Conservation (phyloP, 2,113 vertebrate species). For the Equus quagga region DNA sequence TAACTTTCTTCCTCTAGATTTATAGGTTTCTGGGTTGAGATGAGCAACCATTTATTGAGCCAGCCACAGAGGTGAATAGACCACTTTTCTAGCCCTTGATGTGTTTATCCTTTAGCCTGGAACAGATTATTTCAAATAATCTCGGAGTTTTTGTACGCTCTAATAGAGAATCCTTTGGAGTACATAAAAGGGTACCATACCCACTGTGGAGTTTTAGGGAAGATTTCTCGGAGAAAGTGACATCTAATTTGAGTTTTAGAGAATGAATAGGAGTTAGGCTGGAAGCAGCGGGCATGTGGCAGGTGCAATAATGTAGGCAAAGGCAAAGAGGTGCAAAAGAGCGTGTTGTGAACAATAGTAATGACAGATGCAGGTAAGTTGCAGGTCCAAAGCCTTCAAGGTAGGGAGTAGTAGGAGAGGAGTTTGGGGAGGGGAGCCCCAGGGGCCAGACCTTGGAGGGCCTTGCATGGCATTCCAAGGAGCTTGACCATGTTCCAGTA, state of each 20-base stretch:
- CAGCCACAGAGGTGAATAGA: neutral
- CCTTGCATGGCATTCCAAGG: neutral
- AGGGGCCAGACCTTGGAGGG: neutral
- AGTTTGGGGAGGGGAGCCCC: neutral
- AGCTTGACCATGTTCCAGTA: neutral
- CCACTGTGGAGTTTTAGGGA: neutral
- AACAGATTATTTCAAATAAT: slow-evolving; percentile 9
- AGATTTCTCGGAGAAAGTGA: neutral
- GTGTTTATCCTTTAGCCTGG: neutral
- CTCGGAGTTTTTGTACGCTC: neutral
- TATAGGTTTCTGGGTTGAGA: slow-evolving; percentile 47
- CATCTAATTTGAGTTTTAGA: neutral
- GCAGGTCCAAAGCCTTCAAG: neutral
- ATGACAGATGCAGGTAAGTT: neutral
- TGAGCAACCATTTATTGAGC: neutral
- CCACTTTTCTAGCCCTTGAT: neutral
- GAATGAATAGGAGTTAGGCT: neutral
- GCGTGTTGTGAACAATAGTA: neutral
- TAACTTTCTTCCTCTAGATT: slow-evolving; percentile 17
- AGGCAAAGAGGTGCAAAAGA: neutral
- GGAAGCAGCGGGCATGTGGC: neutral
- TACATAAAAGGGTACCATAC: neutral
- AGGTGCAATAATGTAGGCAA: neutral
- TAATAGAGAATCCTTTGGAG: neutral
- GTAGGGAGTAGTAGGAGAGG: neutral